These are phyloP conservation scores for Melipona quadrifasciata DNA, from an alignment of 1,140 invertebrate genomes.

Conservation along the genomic window DNA sequence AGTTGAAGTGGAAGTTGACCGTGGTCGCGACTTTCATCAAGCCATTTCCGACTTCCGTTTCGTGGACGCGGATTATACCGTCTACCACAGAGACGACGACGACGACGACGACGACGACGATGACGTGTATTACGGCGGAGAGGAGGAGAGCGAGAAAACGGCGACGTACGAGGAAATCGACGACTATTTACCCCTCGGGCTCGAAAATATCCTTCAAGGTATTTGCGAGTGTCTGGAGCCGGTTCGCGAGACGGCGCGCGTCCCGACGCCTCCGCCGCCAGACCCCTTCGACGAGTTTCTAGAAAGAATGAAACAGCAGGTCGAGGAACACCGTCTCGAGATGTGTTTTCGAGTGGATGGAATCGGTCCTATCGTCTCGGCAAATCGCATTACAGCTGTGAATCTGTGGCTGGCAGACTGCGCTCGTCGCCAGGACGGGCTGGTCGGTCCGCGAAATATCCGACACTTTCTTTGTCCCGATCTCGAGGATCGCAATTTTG, in stretches of 20 bases:
- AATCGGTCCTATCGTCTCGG: conserved; percentile 73
- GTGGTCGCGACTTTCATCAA: not conserved
- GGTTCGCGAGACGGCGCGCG: conserved; percentile 34
- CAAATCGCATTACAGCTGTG: conserved; percentile 68
- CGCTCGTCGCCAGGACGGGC: conserved; percentile 72
- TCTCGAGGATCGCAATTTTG: conserved; percentile 51
- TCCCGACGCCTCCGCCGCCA: conserved; percentile 17
- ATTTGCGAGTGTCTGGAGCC: conserved; percentile 50
- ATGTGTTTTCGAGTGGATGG: conserved; percentile 66
- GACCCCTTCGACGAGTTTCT: conserved; percentile 68
- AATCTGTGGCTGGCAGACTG: conserved; percentile 74
- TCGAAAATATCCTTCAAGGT: conserved; percentile 44
- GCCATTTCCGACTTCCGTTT: not conserved
- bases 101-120: not conserved
- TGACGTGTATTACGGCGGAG: conserved; percentile 27
- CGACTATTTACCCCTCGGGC: conserved; percentile 41
- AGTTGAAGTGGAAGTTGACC: not conserved
- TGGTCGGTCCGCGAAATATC: conserved; percentile 76
- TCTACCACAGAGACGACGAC: conserved; percentile 3
- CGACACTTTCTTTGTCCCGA: conserved; percentile 76
- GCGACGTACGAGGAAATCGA: conserved; percentile 9
- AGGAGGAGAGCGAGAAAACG: conserved; percentile 1
- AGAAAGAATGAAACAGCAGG: conserved; percentile 69
- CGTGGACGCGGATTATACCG: not conserved
- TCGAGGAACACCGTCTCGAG: conserved; percentile 43